Percentiles rank a stretch among this genome's conserved stretches.
Conservation (phyloP, 1,140 invertebrate species). For the Drosophila takahashii region DNA sequence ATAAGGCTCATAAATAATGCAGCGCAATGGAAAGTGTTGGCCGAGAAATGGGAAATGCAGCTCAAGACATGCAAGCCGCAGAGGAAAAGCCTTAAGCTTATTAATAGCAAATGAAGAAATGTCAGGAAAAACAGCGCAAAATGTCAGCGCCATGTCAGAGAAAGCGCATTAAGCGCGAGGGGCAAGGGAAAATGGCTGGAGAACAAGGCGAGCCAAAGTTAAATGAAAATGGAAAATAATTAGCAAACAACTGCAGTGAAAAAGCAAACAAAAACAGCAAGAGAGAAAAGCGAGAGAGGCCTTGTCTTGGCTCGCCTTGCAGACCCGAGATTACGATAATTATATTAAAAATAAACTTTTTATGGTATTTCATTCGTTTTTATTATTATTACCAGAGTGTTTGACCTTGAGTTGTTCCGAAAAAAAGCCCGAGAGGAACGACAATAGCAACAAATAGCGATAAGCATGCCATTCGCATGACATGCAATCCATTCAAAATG, state of each 20-base stretch:
- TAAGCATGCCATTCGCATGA: slow-evolving; percentile 63
- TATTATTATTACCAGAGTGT: slow-evolving; percentile 26
- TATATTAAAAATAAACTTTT: slow-evolving; percentile 55
- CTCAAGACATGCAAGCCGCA: slow-evolving; percentile 17
- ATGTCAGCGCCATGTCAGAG: slow-evolving; percentile 52
- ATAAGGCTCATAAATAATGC: slow-evolving; percentile 58
- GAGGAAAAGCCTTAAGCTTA: slow-evolving; percentile 34
- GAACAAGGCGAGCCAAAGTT: slow-evolving; percentile 37
- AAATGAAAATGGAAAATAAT: slow-evolving; percentile 75
- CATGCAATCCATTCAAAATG: slow-evolving; percentile 61
- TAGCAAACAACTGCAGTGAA: slow-evolving; percentile 57
- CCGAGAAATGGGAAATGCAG: slow-evolving; percentile 20
- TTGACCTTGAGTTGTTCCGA: slow-evolving; percentile 49
- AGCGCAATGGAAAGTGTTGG: slow-evolving; percentile 17
- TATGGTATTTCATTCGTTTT: slow-evolving; percentile 51
- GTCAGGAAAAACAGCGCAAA: slow-evolving; percentile 40
- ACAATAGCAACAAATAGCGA: slow-evolving; percentile 30
- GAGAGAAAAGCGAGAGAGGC: neutral
- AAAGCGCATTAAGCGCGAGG: slow-evolving; percentile 59
- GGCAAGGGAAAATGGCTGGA: slow-evolving; percentile 13
- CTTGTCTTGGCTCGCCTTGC: slow-evolving; percentile 14
- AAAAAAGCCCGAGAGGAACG: slow-evolving; percentile 1
- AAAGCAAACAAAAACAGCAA: neutral
- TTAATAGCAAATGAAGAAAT: slow-evolving; percentile 40
- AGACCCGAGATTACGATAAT: slow-evolving; percentile 35